These are phyloP conservation scores for Zosterops japonicus DNA, from an alignment of 2,113 vertebrate species.

Conservation along the genomic window DNA sequence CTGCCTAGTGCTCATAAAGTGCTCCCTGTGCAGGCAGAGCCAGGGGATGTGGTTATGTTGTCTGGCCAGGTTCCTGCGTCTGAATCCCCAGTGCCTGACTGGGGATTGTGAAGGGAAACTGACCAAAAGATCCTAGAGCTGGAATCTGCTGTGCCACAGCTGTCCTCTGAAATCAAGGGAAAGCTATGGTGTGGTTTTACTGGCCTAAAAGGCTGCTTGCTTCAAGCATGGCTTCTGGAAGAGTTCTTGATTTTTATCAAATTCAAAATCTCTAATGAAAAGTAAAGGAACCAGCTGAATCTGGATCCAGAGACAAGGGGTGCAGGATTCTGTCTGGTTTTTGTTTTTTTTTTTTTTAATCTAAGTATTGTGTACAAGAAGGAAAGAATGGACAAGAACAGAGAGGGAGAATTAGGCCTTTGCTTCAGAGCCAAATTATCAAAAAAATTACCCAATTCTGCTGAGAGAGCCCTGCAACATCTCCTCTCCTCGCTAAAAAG, in stretches of 20 bases:
- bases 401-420: neutral
- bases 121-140: neutral
- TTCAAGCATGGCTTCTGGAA: neutral
- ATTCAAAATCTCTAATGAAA: neutral
- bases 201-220: neutral
- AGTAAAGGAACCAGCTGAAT: neutral
- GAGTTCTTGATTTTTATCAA: neutral
- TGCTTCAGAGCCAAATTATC: neutral
- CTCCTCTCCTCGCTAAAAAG: neutral
- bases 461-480: neutral
- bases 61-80: neutral
- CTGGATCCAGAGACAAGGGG: neutral
- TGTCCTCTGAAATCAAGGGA: neutral
- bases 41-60: neutral
- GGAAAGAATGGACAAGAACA: neutral
- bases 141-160: neutral
- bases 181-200: neutral
- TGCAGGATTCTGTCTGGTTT: neutral
- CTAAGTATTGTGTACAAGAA: neutral
- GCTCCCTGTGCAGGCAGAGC: neutral
- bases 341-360: rapidly evolving
- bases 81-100: neutral
- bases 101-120: neutral
- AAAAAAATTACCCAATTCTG: neutral
- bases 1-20: neutral